A percentile compares a stretch with the other conserved stretches of the same genome.
Conservation (phyloP, 2,888 invertebrate genomes). For the Petrolisthes cinctipes region DNA sequence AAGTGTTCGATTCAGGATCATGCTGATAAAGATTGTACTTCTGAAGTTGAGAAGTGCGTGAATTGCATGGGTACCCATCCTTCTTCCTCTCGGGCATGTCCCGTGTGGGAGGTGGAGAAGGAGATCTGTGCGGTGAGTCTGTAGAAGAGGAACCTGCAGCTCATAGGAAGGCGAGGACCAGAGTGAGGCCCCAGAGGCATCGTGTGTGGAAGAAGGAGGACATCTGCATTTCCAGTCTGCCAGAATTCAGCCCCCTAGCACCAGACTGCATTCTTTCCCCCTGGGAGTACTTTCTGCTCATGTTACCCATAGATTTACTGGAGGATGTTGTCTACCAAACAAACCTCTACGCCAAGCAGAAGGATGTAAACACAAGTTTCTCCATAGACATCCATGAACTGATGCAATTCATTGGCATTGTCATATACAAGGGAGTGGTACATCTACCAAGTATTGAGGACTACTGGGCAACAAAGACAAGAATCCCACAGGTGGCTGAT, state of each 20-base stretch:
- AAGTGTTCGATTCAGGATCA: too few relatives aligned
- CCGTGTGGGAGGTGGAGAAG: too few relatives aligned
- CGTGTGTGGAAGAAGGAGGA: slow-evolving; percentile 41
- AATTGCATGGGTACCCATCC: too few relatives aligned
- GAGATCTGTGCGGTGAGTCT: too few relatives aligned
- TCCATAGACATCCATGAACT: slow-evolving; percentile 15
- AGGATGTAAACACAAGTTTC: slow-evolving; percentile 32
- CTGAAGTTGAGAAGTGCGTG: too few relatives aligned
- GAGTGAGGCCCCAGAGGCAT: not conserved
- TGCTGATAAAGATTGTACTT: too few relatives aligned
- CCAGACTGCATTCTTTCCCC: not conserved
- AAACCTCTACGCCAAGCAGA: slow-evolving; percentile 38
- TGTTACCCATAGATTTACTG: slow-evolving; percentile 28
- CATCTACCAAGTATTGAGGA: slow-evolving; percentile 34
- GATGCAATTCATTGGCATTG: slow-evolving; percentile 21
- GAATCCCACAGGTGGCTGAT: slow-evolving; percentile 19
- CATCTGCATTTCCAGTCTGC: slow-evolving; percentile 12
- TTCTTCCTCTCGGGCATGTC: too few relatives aligned
- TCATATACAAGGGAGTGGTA: slow-evolving; percentile 39
- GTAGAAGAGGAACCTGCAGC: slow-evolving; percentile 14
- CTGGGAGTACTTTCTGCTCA: slow-evolving; percentile 26
- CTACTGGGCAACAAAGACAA: slow-evolving; percentile 33
- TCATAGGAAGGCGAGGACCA: slow-evolving; percentile 21
- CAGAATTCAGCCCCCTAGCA: slow-evolving; percentile 9
- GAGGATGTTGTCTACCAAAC: slow-evolving; percentile 45